These are phyloP conservation scores for Lypha dubia DNA, from an alignment of 2,888 invertebrate species.

Conservation along the genomic window DNA sequence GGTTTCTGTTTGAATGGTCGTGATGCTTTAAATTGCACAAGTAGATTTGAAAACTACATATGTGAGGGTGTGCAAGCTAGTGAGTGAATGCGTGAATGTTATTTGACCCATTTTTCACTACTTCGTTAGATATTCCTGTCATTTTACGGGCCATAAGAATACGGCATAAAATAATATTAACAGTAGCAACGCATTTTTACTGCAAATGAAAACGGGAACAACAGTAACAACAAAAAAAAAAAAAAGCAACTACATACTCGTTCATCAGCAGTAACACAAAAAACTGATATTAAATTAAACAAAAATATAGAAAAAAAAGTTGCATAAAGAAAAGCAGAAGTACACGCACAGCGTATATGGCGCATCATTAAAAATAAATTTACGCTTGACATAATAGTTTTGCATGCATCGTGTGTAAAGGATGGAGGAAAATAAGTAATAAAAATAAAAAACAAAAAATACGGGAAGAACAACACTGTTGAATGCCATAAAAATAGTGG, in stretches of 20 bases:
- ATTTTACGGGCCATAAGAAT: slow-evolving; percentile 32
- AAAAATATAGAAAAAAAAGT: slow-evolving; percentile 46
- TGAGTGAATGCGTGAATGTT: not conserved
- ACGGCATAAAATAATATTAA: slow-evolving; percentile 10
- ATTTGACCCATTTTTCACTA: slow-evolving; percentile 60
- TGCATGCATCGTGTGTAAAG: slow-evolving; percentile 13
- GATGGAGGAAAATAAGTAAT: not conserved
- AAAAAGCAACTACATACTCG: no score
- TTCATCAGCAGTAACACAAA: not conserved
- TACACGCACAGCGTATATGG: slow-evolving; percentile 66
- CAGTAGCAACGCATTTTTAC: slow-evolving; percentile 47
- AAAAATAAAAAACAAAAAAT: not conserved
- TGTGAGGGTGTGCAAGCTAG: not conserved
- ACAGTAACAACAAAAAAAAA: slow-evolving; percentile 6
- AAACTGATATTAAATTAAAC: not conserved
- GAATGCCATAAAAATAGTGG: slow-evolving; percentile 4
- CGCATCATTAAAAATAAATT: slow-evolving; percentile 71
- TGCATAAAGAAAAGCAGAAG: slow-evolving; percentile 41
- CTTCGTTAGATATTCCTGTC: slow-evolving; percentile 26
- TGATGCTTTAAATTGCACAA: slow-evolving; percentile 52
- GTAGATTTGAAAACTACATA: slow-evolving; percentile 35
- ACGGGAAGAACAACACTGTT: slow-evolving; percentile 6
- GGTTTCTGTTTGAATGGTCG: slow-evolving; percentile 47
- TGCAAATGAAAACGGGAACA: slow-evolving; percentile 42
- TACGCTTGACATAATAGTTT: slow-evolving; percentile 68